phyloP scores from a whole-genome alignment of 2,888 invertebrate species.

The Ochlodes sylvanus region DNA sequence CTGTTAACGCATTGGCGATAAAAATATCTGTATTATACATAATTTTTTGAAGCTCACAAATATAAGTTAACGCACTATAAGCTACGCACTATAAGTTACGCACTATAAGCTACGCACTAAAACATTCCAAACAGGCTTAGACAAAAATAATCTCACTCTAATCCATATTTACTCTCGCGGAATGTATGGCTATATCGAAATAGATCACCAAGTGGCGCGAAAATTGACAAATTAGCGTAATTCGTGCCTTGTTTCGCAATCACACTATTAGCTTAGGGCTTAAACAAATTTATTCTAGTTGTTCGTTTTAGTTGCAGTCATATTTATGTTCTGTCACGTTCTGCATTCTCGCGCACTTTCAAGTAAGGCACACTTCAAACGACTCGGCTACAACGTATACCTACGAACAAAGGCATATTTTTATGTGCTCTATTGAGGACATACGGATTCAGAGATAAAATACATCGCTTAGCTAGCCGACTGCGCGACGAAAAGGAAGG shows the following conservation, averaged over 20 bases:
- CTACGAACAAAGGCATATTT: too few relatives aligned
- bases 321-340: slow-evolving; percentile 30
- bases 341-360: slow-evolving; percentile 7
- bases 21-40: too few relatives aligned
- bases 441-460: background rate
- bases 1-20: too few relatives aligned
- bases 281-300: slow-evolving; percentile 30
- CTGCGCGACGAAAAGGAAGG: too few relatives aligned
- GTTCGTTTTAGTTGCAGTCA: slow-evolving; percentile 18
- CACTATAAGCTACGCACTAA: too few relatives aligned
- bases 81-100: too few relatives aligned
- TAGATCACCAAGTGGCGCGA: slow-evolving; percentile 9
- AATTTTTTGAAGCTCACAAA: too few relatives aligned
- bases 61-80: too few relatives aligned
- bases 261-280: slow-evolving; percentile 15
- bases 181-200: background rate
- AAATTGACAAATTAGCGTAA: slow-evolving; percentile 29
- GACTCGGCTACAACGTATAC: background rate
- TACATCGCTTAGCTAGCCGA: background rate
- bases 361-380: slow-evolving; percentile 8
- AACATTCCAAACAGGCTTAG: background rate
- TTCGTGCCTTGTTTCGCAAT: slow-evolving; percentile 20
- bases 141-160: background rate
- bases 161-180: background rate
- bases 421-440: too few relatives aligned